Base-by-base conservation (phyloP, 1,140 invertebrate species). In the Lucilia cuprina region DNA sequence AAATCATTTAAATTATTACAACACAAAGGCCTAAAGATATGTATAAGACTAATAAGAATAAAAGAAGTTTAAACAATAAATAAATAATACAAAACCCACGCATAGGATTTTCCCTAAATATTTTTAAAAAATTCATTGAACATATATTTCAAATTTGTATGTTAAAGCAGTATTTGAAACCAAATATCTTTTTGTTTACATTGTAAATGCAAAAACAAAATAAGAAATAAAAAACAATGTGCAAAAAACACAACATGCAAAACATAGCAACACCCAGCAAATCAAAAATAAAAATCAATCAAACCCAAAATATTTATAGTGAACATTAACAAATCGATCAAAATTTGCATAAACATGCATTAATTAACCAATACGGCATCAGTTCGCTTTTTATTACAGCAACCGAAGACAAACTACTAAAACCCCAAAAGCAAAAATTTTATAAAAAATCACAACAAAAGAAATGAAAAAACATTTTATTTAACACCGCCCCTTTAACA, bases 1-100 rank as follows among this genome's bases (percentile, higher is more conserved):
- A 70, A 70, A 70, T 70, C 65, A 21, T 70, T 70, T 70, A 70
- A 70, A 70, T 70, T 70, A 60, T 60, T 60, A n/a, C 55, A 60
- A n/a, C 55, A 60, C 5, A 17, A n/a, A 7, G 41, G 41, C 41
- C 41, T 41, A 41, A 41, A 41, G 41, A 41, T 41, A 10, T 7
- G 7, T 41, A 41, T 41, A 10, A 10, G 10, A 41, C 2, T 41
- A 5, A 41, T 41, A 41, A 41, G 41, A 41, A 41, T 41, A 41
- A 30, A 30, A 30, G 25, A 30, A 30, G 3, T 30, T 1, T 30
- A 30, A 41, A 41, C 10, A 41, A 41, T 41, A 41, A 41, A 41
- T 41, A 41, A 41, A 41, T 30, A 30, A 30, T 30, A 30, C 25
- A 41, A 41, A 41, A 41, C 41, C 41, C 41, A 41, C 41, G 41